These are phyloP conservation scores for Metopolophium dirhodum DNA, from an alignment of 1,140 invertebrate species.

Conservation along the genomic window DNA sequence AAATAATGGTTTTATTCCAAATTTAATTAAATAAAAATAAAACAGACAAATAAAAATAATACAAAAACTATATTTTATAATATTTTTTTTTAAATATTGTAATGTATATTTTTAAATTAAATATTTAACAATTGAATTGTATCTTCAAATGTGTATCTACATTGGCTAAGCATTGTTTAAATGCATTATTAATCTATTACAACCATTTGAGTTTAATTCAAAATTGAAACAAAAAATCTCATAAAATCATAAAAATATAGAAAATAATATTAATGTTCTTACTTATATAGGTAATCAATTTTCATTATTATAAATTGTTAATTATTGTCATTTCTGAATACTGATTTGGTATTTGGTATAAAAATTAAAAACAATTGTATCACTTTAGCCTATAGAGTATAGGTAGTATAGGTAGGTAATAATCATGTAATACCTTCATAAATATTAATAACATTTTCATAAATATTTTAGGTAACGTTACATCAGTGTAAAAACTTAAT, in stretches of 20 bases:
- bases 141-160: neutral
- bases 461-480: neutral
- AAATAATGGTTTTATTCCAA: neutral
- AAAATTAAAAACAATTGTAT: neutral
- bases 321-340: conserved; percentile 39
- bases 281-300: neutral
- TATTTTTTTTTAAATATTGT: neutral
- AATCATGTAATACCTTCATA: neutral
- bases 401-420: neutral
- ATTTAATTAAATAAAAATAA: neutral
- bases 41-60: no score
- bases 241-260: neutral
- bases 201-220: conserved; percentile 7
- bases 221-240: neutral
- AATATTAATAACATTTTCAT: neutral
- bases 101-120: neutral
- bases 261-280: neutral
- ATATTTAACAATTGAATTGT: neutral
- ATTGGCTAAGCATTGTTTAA: neutral
- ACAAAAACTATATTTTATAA: neutral
- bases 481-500: neutral
- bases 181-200: neutral
- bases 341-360: conserved; percentile 18
- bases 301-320: neutral
- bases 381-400: neutral